These are phyloP conservation scores for Gephyroberyx darwinii DNA, from an alignment of 2,797 vertebrate genomes.

Conservation along the genomic window DNA sequence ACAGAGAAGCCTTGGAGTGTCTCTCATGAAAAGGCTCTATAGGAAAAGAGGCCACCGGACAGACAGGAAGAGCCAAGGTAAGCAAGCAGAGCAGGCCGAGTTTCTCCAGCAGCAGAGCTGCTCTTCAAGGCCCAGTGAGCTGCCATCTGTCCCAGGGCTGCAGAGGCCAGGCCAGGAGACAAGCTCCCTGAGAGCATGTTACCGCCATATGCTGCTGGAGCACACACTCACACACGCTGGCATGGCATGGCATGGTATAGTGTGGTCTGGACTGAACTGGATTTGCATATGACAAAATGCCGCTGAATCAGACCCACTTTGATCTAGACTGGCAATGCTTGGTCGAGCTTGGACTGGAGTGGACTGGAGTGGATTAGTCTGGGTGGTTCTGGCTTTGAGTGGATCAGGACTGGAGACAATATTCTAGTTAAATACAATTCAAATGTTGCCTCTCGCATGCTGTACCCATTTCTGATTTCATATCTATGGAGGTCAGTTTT, in stretches of 20 bases:
- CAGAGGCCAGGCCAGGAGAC: constrained; percentile 84
- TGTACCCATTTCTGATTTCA: not conserved
- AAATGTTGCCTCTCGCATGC: not conserved
- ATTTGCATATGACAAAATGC: constrained; percentile 15
- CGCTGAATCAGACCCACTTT: not conserved
- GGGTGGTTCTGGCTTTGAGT: not conserved
- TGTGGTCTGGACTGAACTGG: constrained; percentile 33
- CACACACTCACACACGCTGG: constrained; percentile 54
- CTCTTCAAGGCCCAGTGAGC: constrained; percentile 86
- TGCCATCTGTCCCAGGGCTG: constrained; percentile 89
- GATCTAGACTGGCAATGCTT: not conserved
- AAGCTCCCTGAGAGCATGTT: constrained; percentile 84
- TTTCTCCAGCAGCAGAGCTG: constrained; percentile 78
- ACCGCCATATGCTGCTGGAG: constrained; percentile 87
- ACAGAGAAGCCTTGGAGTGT: constrained; percentile 51
- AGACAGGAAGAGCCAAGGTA: constrained; percentile 66
- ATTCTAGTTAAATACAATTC: not conserved
- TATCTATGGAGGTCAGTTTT: not conserved
- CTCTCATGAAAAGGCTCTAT: constrained; percentile 15
- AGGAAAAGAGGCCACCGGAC: constrained; percentile 47
- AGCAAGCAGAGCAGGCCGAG: constrained; percentile 38
- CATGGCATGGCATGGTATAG: constrained; percentile 37
- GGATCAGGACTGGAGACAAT: not conserved
- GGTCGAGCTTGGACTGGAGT: too few species aligned
- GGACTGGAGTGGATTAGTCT: too few species aligned